Evolutionary conservation across 1,140 invertebrate species (phyloP), one percentile per base, ranked within the genome.

Genomic region (Drosophila mojavensis): DNA sequence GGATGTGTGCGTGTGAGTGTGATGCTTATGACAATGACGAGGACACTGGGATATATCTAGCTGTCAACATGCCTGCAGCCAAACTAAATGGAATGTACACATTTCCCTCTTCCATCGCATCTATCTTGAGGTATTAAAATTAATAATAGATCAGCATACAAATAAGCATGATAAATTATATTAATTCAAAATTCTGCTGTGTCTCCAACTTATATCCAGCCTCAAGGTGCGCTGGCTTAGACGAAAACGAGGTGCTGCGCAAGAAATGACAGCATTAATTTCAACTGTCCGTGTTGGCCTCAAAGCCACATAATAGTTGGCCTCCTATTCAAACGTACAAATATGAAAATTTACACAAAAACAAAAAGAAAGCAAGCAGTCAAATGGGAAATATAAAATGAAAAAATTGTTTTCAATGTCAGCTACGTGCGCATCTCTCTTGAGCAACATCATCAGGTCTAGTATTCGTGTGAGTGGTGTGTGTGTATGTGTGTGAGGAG

Each of bases 11-110:
- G 47, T 36, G 47, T 39, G 47, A 15, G 30, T 55, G 20, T 33
- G 28, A 68, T 73, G 33, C n/a, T 55, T 48, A 67, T 55, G 64
- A 73, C 58, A 68, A 33, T 68, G 65, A 50, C 28, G 65, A 56
- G 65, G 56, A 68, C 65, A 61, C 64, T 61, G 48, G 50, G 30
- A 56, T 43, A 68, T 58, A 51, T 51, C 11, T 33, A 50, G 41
- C 65, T 69, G 55, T 68, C 70, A 61, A 47, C 51, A 61, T 33
- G 70, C 48, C 55, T 7, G 50, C 51, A 56, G 58, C 71, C 53
- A 50, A 56, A 62, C 41, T 69, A 51, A 43, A 68, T 51, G 36
- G 36, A 56, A 33, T 56, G 48, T 13, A 60, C 20, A 13, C 11
- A 53, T 20, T n/a, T 4, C 26, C 36, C 28, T 36, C 10, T 7